These are phyloP conservation scores for Parazoanthus darwini DNA, from an alignment of 92 coral and sea anemone genomes.

Conservation along the genomic window DNA sequence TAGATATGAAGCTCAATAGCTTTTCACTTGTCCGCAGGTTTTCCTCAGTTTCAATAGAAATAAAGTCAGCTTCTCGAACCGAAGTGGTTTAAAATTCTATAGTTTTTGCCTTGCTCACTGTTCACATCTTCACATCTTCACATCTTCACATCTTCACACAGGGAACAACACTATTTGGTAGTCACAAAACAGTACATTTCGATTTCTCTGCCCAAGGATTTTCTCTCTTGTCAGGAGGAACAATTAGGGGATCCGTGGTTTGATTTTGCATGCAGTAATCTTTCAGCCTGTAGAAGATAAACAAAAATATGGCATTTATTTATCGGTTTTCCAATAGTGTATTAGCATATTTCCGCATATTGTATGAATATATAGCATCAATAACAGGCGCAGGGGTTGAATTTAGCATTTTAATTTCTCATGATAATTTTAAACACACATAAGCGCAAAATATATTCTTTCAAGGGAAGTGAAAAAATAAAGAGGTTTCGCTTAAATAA, in stretches of 20 bases:
- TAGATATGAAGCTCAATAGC: constrained; percentile 32
- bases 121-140: neutral
- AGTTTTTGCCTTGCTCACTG: neutral
- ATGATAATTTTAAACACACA: neutral
- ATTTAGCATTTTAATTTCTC: constrained; percentile 5
- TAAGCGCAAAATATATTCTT: neutral
- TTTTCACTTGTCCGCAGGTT: constrained; percentile 6
- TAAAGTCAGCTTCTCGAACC: neutral
- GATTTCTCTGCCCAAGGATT: constrained; percentile 99
- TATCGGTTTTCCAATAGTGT: neutral
- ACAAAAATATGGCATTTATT: neutral
- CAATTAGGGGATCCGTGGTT: constrained; percentile 87
- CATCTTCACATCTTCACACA: neutral
- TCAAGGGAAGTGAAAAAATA: neutral
- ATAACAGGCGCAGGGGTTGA: neutral
- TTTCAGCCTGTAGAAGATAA: constrained; percentile 71
- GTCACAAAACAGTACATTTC: constrained; percentile 86
- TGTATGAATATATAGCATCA: neutral
- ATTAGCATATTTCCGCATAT: constrained; percentile 9
- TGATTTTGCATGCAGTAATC: constrained; percentile 91
- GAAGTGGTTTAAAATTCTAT: constrained; percentile 2
- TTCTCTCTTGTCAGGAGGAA: constrained; percentile 98
- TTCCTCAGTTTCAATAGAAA: neutral
- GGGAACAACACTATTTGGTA: neutral
- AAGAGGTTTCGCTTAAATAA: neutral